Evolutionary conservation across 1,140 invertebrate genomes (phyloP).

Genomic region (Procambarus virginalis): DNA sequence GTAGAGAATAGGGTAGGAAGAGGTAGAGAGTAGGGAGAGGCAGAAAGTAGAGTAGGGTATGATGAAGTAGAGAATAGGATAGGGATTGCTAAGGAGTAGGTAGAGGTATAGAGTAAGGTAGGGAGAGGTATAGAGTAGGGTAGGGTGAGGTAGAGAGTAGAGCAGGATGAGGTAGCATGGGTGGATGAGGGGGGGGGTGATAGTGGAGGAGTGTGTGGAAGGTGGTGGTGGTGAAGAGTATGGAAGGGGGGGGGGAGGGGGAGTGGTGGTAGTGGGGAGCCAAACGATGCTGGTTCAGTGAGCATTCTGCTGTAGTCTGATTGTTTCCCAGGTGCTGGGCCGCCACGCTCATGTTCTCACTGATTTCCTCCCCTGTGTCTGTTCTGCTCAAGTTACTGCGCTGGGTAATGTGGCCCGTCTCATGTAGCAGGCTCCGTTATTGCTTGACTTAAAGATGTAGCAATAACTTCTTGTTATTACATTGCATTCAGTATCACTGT

Average conservation of each 20-base stretch:
- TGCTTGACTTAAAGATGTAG: no score
- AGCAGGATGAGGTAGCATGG: neutral
- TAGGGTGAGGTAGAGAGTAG: neutral
- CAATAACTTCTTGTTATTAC: no score
- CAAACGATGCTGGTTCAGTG: neutral
- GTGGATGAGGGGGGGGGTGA: neutral
- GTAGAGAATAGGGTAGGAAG: no score
- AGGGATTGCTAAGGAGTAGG: no score
- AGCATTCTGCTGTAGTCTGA: neutral
- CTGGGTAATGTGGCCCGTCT: no score
- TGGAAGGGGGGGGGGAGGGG: neutral
- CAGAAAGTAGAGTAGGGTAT: no score
- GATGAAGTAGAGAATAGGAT: no score
- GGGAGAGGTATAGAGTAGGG: neutral
- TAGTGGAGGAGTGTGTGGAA: neutral
- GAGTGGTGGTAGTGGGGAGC: neutral
- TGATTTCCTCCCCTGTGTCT: neutral
- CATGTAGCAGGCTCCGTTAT: no score
- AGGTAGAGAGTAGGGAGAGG: no score
- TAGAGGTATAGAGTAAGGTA: neutral
- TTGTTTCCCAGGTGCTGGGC: neutral
- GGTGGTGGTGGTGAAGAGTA: neutral
- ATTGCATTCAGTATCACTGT: no score
- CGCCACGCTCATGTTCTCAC: neutral
- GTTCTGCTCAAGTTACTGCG: no score